Evolutionary conservation across 2,888 invertebrate species (phyloP).

Genomic region (Callyntrura guangdongensis): DNA sequence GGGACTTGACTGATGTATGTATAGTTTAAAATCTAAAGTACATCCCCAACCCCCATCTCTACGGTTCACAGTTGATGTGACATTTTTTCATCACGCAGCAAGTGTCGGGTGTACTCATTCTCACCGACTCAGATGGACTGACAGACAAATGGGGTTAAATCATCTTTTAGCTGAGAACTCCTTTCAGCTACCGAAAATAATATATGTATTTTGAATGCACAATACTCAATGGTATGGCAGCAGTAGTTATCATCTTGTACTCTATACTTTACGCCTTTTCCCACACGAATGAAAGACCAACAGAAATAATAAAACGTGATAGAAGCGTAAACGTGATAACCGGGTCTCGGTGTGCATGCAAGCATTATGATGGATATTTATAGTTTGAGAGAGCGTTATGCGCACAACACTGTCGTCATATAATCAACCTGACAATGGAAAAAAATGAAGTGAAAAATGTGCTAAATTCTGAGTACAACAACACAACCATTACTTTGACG

Average conservation of each 20-base stretch:
- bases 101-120: neutral
- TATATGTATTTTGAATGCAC: conserved; percentile 1
- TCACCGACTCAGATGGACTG: too few species aligned
- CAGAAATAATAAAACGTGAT: neutral
- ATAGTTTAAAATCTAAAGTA: too few species aligned
- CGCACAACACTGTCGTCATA: neutral
- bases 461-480: neutral
- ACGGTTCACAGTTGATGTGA: too few species aligned
- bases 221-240: conserved; percentile 21
- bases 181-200: neutral
- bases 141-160: too few species aligned
- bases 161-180: too few species aligned
- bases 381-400: neutral
- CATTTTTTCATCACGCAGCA: neutral
- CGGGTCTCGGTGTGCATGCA: too few species aligned
- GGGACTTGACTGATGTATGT: too few species aligned
- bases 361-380: too few species aligned
- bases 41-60: too few species aligned
- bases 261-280: neutral
- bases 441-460: neutral
- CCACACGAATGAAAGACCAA: neutral
- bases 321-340: neutral
- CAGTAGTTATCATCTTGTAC: neutral
- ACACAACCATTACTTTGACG: neutral
- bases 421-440: neutral